Percentiles rank a stretch among this genome's conserved stretches.
phyloP scores from a whole-genome alignment of 2,797 vertebrate species.

The Tiaroga cobitis region DNA sequence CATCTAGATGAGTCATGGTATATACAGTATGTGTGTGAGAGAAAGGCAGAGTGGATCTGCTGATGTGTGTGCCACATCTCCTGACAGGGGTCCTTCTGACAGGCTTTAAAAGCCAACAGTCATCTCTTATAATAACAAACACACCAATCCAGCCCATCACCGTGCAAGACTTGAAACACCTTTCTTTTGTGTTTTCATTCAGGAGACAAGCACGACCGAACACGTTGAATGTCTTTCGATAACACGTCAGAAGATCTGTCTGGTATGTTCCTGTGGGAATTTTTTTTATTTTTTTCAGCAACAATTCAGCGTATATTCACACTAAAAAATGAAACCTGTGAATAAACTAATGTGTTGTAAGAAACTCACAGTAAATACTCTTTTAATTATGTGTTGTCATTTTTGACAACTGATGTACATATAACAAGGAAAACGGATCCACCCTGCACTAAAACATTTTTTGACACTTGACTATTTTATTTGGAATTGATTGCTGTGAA shows the following conservation, averaged over 20 bases:
- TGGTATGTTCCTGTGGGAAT: constrained; percentile 52
- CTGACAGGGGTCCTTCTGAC: constrained; percentile 63
- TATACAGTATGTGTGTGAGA: constrained; percentile 12
- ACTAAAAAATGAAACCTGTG: background rate
- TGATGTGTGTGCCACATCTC: constrained; percentile 15
- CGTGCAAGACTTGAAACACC: constrained; percentile 57
- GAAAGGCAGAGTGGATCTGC: constrained; percentile 25
- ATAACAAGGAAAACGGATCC: constrained; percentile 15
- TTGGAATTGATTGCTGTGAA: background rate
- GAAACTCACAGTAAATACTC: background rate
- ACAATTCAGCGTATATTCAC: background rate
- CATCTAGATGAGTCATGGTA: constrained; percentile 26
- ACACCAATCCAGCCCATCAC: constrained; percentile 59
- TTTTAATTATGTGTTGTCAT: constrained; percentile 5
- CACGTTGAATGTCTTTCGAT: constrained; percentile 64
- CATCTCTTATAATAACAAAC: constrained; percentile 76
- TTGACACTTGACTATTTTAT: background rate
- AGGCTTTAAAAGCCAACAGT: constrained; percentile 63
- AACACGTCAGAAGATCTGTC: constrained; percentile 52
- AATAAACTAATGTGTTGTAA: background rate
- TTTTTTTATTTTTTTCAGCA: background rate
- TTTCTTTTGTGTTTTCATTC: constrained; percentile 65
- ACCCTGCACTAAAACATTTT: constrained; percentile 17
- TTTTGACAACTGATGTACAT: constrained; percentile 5
- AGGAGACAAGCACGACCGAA: constrained; percentile 71